Conservation (phyloP, 2,888 invertebrate species). For the Euplexia lucipara region DNA sequence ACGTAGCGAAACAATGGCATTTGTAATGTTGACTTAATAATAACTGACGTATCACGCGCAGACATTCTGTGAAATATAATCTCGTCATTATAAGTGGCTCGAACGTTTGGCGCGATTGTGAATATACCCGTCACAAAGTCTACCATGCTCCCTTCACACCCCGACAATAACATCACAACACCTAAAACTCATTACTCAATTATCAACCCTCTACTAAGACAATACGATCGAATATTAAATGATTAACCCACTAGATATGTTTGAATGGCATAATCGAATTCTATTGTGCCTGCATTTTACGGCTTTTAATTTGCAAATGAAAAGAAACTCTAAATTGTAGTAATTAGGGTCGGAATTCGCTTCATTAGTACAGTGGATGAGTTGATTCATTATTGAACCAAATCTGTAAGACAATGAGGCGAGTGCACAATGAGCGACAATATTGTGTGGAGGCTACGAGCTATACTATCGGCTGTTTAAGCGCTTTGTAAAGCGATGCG, state of each 20-base stretch:
- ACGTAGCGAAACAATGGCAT: slow-evolving; percentile 33
- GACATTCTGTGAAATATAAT: slow-evolving; percentile 67
- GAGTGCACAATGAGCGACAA: slow-evolving; percentile 75
- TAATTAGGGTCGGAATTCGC: slow-evolving; percentile 20
- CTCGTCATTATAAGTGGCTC: slow-evolving; percentile 77
- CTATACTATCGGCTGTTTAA: slow-evolving; percentile 60
- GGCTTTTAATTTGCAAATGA: slow-evolving; percentile 53
- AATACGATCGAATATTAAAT: slow-evolving; percentile 70
- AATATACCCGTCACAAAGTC: slow-evolving; percentile 75
- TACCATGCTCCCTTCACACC: slow-evolving; percentile 29
- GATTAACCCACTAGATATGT: slow-evolving; percentile 65
- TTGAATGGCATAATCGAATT: slow-evolving; percentile 69
- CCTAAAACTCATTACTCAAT: slow-evolving; percentile 58
- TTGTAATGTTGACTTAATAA: slow-evolving; percentile 51
- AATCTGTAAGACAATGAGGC: slow-evolving; percentile 74
- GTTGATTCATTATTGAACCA: slow-evolving; percentile 66
- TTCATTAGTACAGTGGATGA: slow-evolving; percentile 42
- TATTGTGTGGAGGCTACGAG: slow-evolving; percentile 77
- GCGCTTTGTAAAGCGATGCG: slow-evolving; percentile 57
- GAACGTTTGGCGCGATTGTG: slow-evolving; percentile 79
- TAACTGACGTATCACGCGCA: slow-evolving; percentile 61
- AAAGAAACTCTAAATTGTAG: slow-evolving; percentile 26
- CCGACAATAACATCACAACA: slow-evolving; percentile 47
- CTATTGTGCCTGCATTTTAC: slow-evolving; percentile 76
- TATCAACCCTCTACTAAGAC: slow-evolving; percentile 66